These are phyloP conservation scores for Athrips mouffetella DNA, from an alignment of 2,888 invertebrate genomes.

Conservation along the genomic window DNA sequence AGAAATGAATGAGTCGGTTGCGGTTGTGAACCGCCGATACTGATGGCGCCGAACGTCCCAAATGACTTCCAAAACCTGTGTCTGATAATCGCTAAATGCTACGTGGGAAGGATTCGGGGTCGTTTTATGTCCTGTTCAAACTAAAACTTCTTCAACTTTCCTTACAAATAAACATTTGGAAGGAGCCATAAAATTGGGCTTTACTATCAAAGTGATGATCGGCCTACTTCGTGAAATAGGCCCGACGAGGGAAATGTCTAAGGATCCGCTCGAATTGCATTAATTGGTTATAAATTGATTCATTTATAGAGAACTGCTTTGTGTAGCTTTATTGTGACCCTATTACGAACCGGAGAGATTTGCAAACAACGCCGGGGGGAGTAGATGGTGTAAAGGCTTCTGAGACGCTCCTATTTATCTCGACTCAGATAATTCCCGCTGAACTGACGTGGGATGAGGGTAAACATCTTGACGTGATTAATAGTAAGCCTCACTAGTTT, in stretches of 20 bases:
- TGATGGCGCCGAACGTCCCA: no score
- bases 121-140: conserved; percentile 42
- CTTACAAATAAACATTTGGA: conserved; percentile 50
- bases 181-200: conserved; percentile 34
- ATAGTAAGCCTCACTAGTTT: conserved; percentile 71
- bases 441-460: conserved; percentile 66
- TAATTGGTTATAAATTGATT: conserved; percentile 51
- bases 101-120: conserved; percentile 45
- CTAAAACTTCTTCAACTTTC: conserved; percentile 43
- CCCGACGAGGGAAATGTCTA: conserved; percentile 8
- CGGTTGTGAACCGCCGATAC: conserved; percentile 15
- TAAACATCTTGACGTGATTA: conserved; percentile 75
- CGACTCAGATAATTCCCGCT: conserved; percentile 65
- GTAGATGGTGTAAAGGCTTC: conserved; percentile 43
- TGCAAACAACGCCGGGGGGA: conserved; percentile 44
- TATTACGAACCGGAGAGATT: conserved; percentile 46
- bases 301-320: conserved; percentile 44
- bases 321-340: conserved; percentile 44
- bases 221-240: not conserved
- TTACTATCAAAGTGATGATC: conserved; percentile 6
- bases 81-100: conserved; percentile 47
- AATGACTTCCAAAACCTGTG: conserved; percentile 41
- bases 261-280: conserved; percentile 37
- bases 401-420: conserved; percentile 59
- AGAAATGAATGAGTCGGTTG: no score